Percentiles rank a stretch among this genome's conserved stretches.
These are phyloP conservation scores for Orthonychiurus folsomi DNA, from an alignment of 2,888 invertebrate genomes.

Conservation along the genomic window DNA sequence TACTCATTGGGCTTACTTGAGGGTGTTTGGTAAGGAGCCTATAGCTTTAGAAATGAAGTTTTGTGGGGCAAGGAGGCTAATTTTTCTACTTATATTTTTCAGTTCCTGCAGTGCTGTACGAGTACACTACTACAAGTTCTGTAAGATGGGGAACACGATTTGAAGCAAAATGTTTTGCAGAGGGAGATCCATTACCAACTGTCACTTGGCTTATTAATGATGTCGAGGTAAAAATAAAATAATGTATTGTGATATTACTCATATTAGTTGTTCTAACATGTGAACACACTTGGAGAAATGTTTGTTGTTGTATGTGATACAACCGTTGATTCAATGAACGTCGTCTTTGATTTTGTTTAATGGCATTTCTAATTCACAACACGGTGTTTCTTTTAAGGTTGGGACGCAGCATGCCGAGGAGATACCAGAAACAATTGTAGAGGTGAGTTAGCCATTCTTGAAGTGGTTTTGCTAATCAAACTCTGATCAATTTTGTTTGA, in stretches of 20 bases:
- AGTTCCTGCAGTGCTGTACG: conserved; percentile 36
- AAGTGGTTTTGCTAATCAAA: conserved; percentile 27
- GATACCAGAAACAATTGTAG: conserved; percentile 12
- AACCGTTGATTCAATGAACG: too few relatives aligned
- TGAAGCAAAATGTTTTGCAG: conserved; percentile 38
- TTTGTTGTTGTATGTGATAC: too few relatives aligned
- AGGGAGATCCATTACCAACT: conserved; percentile 37
- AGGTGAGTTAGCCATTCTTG: conserved; percentile 3
- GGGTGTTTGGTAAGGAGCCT: conserved; percentile 30
- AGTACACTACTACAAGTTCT: conserved; percentile 35
- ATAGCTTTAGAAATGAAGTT: conserved; percentile 3
- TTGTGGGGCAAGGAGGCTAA: neutral
- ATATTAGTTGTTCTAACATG: too few relatives aligned
- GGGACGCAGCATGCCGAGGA: conserved; percentile 16
- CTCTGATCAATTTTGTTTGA: conserved; percentile 31
- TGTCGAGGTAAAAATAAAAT: conserved; percentile 23
- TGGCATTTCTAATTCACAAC: too few relatives aligned
- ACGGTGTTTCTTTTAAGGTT: conserved; percentile 21
- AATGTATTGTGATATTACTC: too few relatives aligned
- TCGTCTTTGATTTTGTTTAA: neutral
- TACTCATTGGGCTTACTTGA: conserved; percentile 37
- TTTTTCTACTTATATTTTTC: conserved; percentile 5
- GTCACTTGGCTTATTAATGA: conserved; percentile 38
- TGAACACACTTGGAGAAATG: too few relatives aligned
- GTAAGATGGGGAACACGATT: conserved; percentile 37